Percentiles rank a stretch among this genome's conserved stretches.
Evolutionary conservation across 2,113 vertebrate genomes (phyloP).

Genomic region (Gopherus evgoodei): DNA sequence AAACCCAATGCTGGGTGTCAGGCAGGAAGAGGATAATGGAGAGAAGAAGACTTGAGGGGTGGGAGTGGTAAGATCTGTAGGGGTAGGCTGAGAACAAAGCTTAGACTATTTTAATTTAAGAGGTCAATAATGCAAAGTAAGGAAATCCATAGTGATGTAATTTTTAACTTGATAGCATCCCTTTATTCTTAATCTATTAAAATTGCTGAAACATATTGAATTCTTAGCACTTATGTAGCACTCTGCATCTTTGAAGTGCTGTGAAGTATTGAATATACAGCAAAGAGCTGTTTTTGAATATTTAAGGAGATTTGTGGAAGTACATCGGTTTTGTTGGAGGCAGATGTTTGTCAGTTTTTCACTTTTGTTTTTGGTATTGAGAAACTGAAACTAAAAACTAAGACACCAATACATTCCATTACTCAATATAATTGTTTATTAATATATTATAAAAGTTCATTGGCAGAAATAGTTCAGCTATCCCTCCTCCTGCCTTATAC

Average conservation of each 20-base stretch:
- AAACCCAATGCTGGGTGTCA: background rate
- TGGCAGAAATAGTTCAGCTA: conserved; percentile 13
- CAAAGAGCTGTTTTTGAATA: background rate
- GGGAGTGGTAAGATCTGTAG: background rate
- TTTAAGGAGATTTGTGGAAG: background rate
- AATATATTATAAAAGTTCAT: background rate
- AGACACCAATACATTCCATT: background rate
- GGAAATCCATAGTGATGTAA: background rate
- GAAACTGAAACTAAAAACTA: background rate
- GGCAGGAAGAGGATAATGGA: background rate
- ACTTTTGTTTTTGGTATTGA: background rate
- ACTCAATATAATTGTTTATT: background rate
- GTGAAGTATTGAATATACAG: conserved; percentile 19
- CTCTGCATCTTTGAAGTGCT: conserved; percentile 10
- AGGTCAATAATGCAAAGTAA: conserved; percentile 34
- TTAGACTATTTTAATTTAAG: background rate
- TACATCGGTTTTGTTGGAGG: background rate
- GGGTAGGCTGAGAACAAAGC: background rate
- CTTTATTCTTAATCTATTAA: background rate
- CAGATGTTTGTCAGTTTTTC: background rate
- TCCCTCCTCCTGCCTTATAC: background rate
- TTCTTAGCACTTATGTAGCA: conserved; percentile 12
- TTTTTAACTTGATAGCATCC: conserved; percentile 23
- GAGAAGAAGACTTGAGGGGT: rapidly evolving
- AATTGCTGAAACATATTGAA: conserved; percentile 5